Base-by-base conservation (phyloP, 1,140 invertebrate species). In the Trichonephila inaurata region DNA sequence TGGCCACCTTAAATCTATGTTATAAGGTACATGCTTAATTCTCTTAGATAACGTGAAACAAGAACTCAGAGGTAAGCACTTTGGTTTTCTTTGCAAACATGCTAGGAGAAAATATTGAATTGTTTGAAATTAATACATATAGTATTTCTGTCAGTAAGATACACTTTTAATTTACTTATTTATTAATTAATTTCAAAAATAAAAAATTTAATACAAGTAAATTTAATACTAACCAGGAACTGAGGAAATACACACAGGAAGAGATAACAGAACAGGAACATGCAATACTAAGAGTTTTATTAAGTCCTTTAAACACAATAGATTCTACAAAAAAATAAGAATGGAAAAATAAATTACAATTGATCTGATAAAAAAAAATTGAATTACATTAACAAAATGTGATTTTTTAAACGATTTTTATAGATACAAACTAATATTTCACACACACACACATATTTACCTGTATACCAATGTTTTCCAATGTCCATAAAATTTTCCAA, bases 401-500 rank as follows among this genome's bases (percentile, higher is more conserved):
- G 44, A 51, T 12, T 51, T n/a, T 69, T 24, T 24, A 51, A 58
- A n/a, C 61, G 12, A 85, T 1, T 85, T 85, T n/a, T 7, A 85
- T 0, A 5, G 24, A 60, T 18, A 40, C 6, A 62, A 40, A 44
- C 18, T 24, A 64, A 44, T 87, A 58, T 88, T 58, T 61, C 24
- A 62, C n/a, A 83, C 40, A 24, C 24, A 19, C 24, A 66, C 28
- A 28, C 28, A 18, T n/a, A 28, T 10, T 62, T 89, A 93, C 92
- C 58, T 89, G 40, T n/a, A 93, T 82, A 12, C 92, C 92, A 44
- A 93, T 88, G 19, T 58, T 89, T 86, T 93, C 87, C 24, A 93
- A 58, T 28, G 87, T 89, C 92, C 92, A 93, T 66, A 93, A 83
- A 44, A 93, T 89, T 83, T 93, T 88, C 92, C 92, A 93, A 44